Conservation (phyloP, 2,888 invertebrate genomes). For the Diarsia mendica region DNA sequence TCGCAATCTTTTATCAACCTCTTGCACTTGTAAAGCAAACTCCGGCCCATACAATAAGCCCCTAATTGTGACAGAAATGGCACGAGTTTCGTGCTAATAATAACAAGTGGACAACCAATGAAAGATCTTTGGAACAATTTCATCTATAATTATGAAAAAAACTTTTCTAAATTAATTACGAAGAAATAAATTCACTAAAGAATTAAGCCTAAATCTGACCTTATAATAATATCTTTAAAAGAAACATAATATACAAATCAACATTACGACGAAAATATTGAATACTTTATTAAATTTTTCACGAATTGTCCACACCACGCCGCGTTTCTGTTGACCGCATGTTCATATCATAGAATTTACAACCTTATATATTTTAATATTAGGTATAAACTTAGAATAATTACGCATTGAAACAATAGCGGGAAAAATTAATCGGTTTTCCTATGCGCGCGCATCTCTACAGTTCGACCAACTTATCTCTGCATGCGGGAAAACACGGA, state of each 20-base stretch:
- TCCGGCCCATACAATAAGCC: constrained; percentile 6
- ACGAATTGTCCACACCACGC: constrained; percentile 42
- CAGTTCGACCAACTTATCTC: no score
- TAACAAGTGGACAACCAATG: constrained; percentile 40
- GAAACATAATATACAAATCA: constrained; percentile 49
- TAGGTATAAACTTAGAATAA: no score
- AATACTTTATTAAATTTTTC: constrained; percentile 39
- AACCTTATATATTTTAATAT: constrained; percentile 7
- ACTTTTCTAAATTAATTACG: not conserved
- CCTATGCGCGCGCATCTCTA: no score
- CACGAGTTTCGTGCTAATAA: constrained; percentile 18
- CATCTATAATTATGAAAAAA: constrained; percentile 1
- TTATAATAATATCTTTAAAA: constrained; percentile 39
- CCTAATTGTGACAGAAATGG: constrained; percentile 28
- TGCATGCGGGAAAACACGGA: no score
- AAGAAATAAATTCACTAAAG: constrained; percentile 20
- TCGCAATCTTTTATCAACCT: not conserved
- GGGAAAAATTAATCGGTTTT: no score
- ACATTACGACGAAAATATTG: constrained; percentile 21
- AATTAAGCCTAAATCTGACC: constrained; percentile 24
- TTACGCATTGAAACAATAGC: no score
- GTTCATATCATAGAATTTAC: not conserved
- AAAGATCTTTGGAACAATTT: constrained; percentile 48
- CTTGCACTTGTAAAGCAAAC: not conserved
- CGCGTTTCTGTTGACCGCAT: constrained; percentile 46